Percentiles rank a stretch among this genome's conserved stretches.
phyloP scores from a whole-genome alignment of 2,888 invertebrate species.

The Microctonus brassicae region DNA sequence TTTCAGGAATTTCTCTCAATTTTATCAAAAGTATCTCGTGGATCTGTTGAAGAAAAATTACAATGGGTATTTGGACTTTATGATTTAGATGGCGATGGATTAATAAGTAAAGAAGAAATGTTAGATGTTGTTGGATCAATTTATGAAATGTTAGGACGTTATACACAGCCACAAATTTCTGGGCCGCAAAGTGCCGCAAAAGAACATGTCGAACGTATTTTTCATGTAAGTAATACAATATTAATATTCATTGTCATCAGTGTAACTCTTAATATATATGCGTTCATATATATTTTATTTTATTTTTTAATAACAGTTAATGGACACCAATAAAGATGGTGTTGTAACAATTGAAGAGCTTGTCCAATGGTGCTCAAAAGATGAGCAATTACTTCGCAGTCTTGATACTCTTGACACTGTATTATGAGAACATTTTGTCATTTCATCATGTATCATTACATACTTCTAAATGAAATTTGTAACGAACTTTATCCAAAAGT shows the following conservation, averaged over 20 bases:
- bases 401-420: conserved; percentile 82
- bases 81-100: conserved; percentile 88
- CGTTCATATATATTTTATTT: neutral
- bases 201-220: conserved; percentile 88
- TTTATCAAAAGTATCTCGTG: conserved; percentile 86
- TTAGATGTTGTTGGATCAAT: conserved; percentile 85
- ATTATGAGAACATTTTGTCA: conserved; percentile 73
- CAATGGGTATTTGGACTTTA: conserved; percentile 91
- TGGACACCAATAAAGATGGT: conserved; percentile 85
- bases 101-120: conserved; percentile 89
- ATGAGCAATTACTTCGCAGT: conserved; percentile 79
- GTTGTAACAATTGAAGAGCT: conserved; percentile 86
- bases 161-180: conserved; percentile 81
- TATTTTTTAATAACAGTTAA: conserved; percentile 73
- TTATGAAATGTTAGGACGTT: conserved; percentile 88
- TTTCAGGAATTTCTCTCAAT: conserved; percentile 86
- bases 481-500: neutral
- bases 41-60: conserved; percentile 86
- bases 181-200: conserved; percentile 77
- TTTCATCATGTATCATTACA: neutral
- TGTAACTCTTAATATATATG: neutral
- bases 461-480: neutral
- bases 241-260: no score
- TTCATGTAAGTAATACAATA: conserved; percentile 77
- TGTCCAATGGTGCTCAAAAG: conserved; percentile 82